Percentiles rank a stretch among this genome's conserved stretches.
phyloP scores from a whole-genome alignment of 2,113 vertebrate species.

The Sardina pilchardus region DNA sequence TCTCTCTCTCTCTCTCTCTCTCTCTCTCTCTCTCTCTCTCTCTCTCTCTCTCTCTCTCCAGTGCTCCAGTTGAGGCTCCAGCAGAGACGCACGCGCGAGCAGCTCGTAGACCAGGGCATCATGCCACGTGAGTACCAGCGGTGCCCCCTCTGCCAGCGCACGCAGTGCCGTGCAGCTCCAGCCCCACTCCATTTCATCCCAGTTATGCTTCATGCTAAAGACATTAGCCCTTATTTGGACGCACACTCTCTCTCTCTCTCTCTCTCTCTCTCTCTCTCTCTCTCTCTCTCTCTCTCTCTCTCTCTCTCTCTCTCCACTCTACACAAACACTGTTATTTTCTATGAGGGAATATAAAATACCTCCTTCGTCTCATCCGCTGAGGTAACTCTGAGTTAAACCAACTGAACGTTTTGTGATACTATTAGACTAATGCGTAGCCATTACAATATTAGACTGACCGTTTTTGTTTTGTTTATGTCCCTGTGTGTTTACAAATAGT shows the following conservation, averaged over 20 bases:
- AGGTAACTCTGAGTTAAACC: neutral
- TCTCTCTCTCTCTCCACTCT: neutral
- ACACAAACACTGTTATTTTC: neutral
- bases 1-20: neutral
- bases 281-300: neutral
- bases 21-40: neutral
- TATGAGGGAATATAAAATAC: neutral
- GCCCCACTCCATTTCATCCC: neutral
- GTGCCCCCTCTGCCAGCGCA: neutral
- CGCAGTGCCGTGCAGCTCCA: neutral
- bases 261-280: neutral
- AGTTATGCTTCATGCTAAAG: neutral
- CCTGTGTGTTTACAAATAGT: neutral
- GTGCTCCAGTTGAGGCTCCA: slow-evolving; percentile 95
- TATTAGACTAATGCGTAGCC: neutral
- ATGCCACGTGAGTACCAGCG: slow-evolving; percentile 91
- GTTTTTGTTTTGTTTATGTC: neutral
- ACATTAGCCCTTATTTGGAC: neutral
- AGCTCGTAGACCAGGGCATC: slow-evolving; percentile 99
- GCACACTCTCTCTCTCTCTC: neutral
- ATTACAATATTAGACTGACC: neutral
- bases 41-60: slow-evolving; percentile 51
- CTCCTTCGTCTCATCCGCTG: neutral
- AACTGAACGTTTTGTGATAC: neutral
- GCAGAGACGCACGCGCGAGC: slow-evolving; percentile 91